A percentile compares a stretch with the other conserved stretches of the same genome.
phyloP scores from a whole-genome alignment of 2,888 invertebrate species.

The Synanthedon vespiformis region DNA sequence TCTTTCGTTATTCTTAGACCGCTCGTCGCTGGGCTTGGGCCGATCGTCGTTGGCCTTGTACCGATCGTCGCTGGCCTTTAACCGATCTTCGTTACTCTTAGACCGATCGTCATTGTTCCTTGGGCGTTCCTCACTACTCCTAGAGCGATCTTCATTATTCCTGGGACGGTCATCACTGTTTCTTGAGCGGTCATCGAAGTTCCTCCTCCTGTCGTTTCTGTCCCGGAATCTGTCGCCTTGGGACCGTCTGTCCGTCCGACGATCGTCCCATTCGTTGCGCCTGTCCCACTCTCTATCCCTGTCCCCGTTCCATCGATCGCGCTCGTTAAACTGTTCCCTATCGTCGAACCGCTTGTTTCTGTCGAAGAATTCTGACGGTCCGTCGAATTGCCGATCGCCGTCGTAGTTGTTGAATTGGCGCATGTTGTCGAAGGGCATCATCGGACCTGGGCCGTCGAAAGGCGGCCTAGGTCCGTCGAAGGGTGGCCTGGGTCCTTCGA shows the following conservation, averaged over 20 bases:
- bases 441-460: constrained; percentile 14
- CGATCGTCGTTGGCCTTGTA: constrained; percentile 4
- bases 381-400: constrained; percentile 21
- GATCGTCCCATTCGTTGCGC: constrained; percentile 40
- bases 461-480: constrained; percentile 17
- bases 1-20: constrained; percentile 7
- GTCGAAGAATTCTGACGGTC: constrained; percentile 54
- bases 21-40: neutral
- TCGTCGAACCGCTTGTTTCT: constrained; percentile 53
- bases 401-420: constrained; percentile 8
- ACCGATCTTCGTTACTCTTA: constrained; percentile 5
- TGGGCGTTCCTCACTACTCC: neutral
- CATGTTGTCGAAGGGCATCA: constrained; percentile 13
- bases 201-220: constrained; percentile 27
- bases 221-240: constrained; percentile 31
- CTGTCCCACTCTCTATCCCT: constrained; percentile 21
- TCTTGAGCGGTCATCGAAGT: constrained; percentile 24
- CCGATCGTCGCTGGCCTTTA: constrained; percentile 6
- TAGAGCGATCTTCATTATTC: constrained; percentile 13
- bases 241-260: constrained; percentile 34
- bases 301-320: constrained; percentile 40
- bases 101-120: constrained; percentile 6
- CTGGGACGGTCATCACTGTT: neutral
- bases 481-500: constrained; percentile 13
- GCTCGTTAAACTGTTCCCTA: constrained; percentile 43